A percentile compares a stretch with the other conserved stretches of the same genome.
Evolutionary conservation across 2,888 invertebrate genomes (phyloP).

Genomic region (Habroteleia sp.): DNA sequence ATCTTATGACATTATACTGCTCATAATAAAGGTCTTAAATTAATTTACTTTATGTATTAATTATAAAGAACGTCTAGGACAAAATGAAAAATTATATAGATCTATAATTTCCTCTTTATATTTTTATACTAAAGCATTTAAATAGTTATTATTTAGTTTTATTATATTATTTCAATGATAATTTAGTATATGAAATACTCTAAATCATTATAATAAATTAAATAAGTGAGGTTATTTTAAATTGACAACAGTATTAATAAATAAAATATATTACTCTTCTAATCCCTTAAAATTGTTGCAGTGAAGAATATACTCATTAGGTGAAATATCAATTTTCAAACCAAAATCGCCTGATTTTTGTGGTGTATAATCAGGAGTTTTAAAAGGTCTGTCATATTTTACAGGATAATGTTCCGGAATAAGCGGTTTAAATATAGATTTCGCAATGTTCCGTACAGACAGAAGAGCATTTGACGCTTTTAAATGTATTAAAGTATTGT

Average conservation of each 20-base stretch:
- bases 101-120: too few species aligned
- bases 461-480: constrained; percentile 5
- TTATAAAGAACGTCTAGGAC: too few species aligned
- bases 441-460: not conserved
- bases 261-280: constrained; percentile 28
- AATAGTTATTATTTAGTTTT: too few species aligned
- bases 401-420: constrained; percentile 37
- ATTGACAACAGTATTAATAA: not conserved
- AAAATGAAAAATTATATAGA: too few species aligned
- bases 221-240: too few species aligned
- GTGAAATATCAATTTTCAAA: constrained; percentile 24
- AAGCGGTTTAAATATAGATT: constrained; percentile 10
- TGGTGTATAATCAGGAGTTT: constrained; percentile 16
- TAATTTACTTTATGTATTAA: too few species aligned
- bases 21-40: too few species aligned
- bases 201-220: too few species aligned
- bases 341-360: constrained; percentile 43
- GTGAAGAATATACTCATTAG: constrained; percentile 15
- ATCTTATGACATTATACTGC: too few species aligned
- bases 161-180: too few species aligned
- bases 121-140: too few species aligned
- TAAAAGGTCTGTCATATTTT: not conserved
- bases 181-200: too few species aligned
- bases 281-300: constrained; percentile 30
- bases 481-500: constrained; percentile 1